Conservation (phyloP, 2,888 invertebrate genomes). For the Sphaerophoria taeniata region DNA sequence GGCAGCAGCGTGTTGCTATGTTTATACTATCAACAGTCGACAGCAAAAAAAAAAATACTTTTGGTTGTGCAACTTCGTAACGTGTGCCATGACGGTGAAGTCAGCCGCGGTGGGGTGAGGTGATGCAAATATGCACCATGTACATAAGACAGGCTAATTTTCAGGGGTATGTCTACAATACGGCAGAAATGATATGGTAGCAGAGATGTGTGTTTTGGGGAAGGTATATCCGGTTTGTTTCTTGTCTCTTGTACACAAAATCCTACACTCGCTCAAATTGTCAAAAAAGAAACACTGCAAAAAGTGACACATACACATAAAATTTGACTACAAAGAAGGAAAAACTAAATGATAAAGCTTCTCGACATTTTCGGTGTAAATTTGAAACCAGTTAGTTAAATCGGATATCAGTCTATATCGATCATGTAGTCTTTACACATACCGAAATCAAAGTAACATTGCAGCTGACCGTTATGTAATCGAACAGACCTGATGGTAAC, state of each 20-base stretch:
- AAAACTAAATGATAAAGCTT: conserved; percentile 23
- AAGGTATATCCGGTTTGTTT: conserved; percentile 51
- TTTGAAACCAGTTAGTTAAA: conserved; percentile 63
- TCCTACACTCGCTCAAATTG: conserved; percentile 25
- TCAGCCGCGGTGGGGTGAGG: conserved; percentile 13
- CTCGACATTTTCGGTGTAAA: neutral
- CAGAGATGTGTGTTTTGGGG: conserved; percentile 37
- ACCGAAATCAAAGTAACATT: conserved; percentile 25
- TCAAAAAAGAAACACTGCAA: neutral
- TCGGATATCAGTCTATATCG: conserved; percentile 57
- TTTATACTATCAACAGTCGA: conserved; percentile 27
- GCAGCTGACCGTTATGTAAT: conserved; percentile 70
- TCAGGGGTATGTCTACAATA: conserved; percentile 64
- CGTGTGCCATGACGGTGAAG: conserved; percentile 1
- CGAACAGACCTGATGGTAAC: conserved; percentile 33
- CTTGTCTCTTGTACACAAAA: neutral
- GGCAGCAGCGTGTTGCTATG: conserved; percentile 32
- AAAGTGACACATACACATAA: conserved; percentile 9
- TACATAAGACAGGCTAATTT: conserved; percentile 22
- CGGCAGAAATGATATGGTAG: neutral
- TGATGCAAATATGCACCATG: conserved; percentile 33
- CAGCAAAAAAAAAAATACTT: conserved; percentile 15
- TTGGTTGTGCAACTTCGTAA: conserved; percentile 64
- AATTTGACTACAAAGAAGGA: neutral
- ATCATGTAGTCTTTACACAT: neutral